A percentile compares a stretch with the other conserved stretches of the same genome.
These are phyloP conservation scores for Habroteleia sp. DNA, from an alignment of 2,888 invertebrate genomes.

Conservation along the genomic window DNA sequence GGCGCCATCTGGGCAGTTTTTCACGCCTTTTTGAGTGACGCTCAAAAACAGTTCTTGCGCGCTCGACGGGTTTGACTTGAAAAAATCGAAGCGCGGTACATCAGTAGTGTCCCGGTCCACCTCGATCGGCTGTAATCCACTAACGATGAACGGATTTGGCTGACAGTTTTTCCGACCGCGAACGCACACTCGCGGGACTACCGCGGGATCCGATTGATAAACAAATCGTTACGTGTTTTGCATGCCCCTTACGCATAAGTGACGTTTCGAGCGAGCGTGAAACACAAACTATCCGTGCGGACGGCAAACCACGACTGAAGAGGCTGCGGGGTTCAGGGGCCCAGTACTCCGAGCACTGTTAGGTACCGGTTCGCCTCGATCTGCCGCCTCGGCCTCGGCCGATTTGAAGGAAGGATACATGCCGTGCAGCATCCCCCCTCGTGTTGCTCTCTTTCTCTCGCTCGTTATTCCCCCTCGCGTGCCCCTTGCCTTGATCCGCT, in stretches of 20 bases:
- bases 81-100: too few relatives aligned
- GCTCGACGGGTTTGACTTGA: too few relatives aligned
- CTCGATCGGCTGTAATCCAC: too few relatives aligned
- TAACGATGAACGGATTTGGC: too few relatives aligned
- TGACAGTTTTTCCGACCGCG: too few relatives aligned
- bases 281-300: slow-evolving; percentile 73
- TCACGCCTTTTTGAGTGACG: slow-evolving; percentile 62
- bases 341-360: slow-evolving; percentile 65
- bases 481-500: slow-evolving; percentile 44
- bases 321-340: slow-evolving; percentile 71
- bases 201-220: too few relatives aligned
- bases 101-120: too few relatives aligned
- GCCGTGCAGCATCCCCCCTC: slow-evolving; percentile 68
- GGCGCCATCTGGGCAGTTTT: slow-evolving; percentile 21
- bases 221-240: slow-evolving; percentile 17
- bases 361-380: slow-evolving; percentile 69
- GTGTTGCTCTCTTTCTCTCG: slow-evolving; percentile 66
- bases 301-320: slow-evolving; percentile 79
- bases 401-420: slow-evolving; percentile 70
- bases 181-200: slow-evolving; percentile 25
- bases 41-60: slow-evolving; percentile 59
- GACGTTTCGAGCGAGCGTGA: slow-evolving; percentile 24
- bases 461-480: slow-evolving; percentile 49
- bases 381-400: slow-evolving; percentile 63
- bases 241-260: slow-evolving; percentile 14